These are phyloP conservation scores for Aethes cnicana DNA, from an alignment of 2,888 invertebrate genomes.

Conservation along the genomic window DNA sequence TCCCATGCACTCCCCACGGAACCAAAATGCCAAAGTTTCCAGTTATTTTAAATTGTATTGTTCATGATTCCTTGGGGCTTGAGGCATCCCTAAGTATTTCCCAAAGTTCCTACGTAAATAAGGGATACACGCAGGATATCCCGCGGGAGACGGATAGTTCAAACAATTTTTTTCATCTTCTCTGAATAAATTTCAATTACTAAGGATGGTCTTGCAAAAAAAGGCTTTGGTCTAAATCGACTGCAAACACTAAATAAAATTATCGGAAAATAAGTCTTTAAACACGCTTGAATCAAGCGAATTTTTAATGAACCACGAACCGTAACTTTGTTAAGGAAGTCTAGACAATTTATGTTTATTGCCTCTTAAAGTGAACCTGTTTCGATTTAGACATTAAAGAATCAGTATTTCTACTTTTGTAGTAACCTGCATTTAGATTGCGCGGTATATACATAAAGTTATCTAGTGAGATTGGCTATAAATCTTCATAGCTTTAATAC, in stretches of 20 bases:
- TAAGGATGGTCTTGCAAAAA: neutral
- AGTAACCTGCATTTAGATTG: constrained; percentile 18
- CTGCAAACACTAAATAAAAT: constrained; percentile 14
- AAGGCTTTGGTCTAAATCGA: constrained; percentile 4
- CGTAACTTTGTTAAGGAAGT: constrained; percentile 29
- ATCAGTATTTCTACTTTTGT: constrained; percentile 13
- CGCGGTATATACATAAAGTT: constrained; percentile 25
- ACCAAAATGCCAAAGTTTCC: too few relatives aligned
- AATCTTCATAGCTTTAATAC: constrained; percentile 31
- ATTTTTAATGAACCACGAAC: constrained; percentile 25
- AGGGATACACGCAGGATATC: too few relatives aligned
- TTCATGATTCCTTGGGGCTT: too few relatives aligned
- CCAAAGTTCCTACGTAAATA: too few relatives aligned
- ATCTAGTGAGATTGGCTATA: constrained; percentile 28
- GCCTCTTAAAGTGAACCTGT: constrained; percentile 23
- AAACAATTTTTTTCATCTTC: too few relatives aligned
- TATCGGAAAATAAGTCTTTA: constrained; percentile 3
- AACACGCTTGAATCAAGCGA: constrained; percentile 23
- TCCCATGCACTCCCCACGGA: too few relatives aligned
- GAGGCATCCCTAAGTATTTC: too few relatives aligned
- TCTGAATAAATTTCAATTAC: neutral
- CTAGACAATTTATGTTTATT: constrained; percentile 31
- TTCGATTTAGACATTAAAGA: constrained; percentile 11
- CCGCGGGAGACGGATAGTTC: too few relatives aligned
- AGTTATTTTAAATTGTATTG: too few relatives aligned